These are phyloP conservation scores for Pangasius djambal DNA, from an alignment of 2,797 vertebrate species.

Conservation along the genomic window DNA sequence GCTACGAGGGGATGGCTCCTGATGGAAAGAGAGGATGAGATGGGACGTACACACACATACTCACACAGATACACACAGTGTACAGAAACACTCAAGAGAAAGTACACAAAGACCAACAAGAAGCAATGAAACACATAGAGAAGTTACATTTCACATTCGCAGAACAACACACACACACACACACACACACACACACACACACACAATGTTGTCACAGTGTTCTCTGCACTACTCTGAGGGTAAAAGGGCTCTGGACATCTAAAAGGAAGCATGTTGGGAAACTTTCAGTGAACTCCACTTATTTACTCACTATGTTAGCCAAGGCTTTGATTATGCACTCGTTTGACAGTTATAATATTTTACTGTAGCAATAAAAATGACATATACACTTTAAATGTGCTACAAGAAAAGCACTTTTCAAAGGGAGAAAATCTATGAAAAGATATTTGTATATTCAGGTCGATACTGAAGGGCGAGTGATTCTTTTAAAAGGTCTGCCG, in stretches of 20 bases:
- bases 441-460: not conserved
- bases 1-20: slow-evolving; percentile 82
- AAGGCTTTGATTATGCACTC: not conserved
- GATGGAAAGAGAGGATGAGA: slow-evolving; percentile 85
- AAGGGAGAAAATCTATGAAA: not conserved
- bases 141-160: slow-evolving; percentile 23
- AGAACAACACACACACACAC: not conserved
- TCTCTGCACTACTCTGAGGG: not conserved
- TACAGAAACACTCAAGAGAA: slow-evolving; percentile 28
- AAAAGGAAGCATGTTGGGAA: not conserved
- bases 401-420: not conserved
- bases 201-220: not conserved
- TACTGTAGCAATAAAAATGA: not conserved
- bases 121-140: slow-evolving; percentile 9
- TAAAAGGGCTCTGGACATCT: not conserved
- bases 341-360: not conserved
- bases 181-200: slow-evolving; percentile 17
- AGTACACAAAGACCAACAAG: slow-evolving; percentile 26
- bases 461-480: not conserved
- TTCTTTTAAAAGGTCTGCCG: not conserved
- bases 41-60: slow-evolving; percentile 71
- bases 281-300: not conserved
- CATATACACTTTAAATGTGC: not conserved
- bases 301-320: not conserved
- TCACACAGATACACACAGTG: slow-evolving; percentile 23